A percentile compares a stretch with the other conserved stretches of the same genome.
Conservation (phyloP, 2,113 vertebrate species). For the Pyrgilauda ruficollis region DNA sequence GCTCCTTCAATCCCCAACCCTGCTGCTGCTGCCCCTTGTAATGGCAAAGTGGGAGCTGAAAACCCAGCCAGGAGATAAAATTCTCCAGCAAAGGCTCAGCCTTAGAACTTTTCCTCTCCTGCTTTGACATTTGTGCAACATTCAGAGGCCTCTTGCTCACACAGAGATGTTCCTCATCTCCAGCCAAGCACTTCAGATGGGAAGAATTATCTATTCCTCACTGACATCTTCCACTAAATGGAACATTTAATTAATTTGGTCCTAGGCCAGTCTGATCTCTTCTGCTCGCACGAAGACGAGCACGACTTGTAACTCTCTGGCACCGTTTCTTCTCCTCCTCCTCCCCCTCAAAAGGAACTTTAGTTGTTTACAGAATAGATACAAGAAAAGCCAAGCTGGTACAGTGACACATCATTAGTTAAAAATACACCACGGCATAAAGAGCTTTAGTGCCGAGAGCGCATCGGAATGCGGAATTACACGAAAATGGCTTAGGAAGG, state of each 20-base stretch:
- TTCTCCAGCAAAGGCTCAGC: not conserved
- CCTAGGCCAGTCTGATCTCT: slow-evolving; percentile 24
- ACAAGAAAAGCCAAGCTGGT: slow-evolving; percentile 42
- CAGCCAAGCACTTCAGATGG: slow-evolving; percentile 32
- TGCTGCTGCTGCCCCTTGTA: not conserved
- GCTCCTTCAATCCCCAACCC: not conserved
- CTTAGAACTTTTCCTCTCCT: not conserved
- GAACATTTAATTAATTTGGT: slow-evolving; percentile 64
- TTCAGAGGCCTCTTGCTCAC: slow-evolving; percentile 25
- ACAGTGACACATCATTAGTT: slow-evolving; percentile 43
- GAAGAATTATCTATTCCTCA: slow-evolving; percentile 47
- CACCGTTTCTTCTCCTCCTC: not conserved
- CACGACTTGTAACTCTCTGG: slow-evolving; percentile 16
- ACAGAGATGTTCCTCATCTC: not conserved
- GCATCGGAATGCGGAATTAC: slow-evolving; percentile 20
- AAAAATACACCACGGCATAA: slow-evolving; percentile 35
- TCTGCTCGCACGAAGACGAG: not conserved
- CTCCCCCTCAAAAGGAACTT: slow-evolving; percentile 41
- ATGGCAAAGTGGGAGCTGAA: not conserved
- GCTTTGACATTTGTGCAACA: slow-evolving; percentile 37
- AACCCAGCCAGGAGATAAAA: slow-evolving; percentile 1
- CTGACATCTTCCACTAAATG: slow-evolving; percentile 60
- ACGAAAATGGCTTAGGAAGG: not conserved
- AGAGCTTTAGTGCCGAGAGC: slow-evolving; percentile 17
- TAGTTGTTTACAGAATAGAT: slow-evolving; percentile 60